Base-by-base conservation (phyloP, 2,888 invertebrate genomes). In the Notodonta ziczac region DNA sequence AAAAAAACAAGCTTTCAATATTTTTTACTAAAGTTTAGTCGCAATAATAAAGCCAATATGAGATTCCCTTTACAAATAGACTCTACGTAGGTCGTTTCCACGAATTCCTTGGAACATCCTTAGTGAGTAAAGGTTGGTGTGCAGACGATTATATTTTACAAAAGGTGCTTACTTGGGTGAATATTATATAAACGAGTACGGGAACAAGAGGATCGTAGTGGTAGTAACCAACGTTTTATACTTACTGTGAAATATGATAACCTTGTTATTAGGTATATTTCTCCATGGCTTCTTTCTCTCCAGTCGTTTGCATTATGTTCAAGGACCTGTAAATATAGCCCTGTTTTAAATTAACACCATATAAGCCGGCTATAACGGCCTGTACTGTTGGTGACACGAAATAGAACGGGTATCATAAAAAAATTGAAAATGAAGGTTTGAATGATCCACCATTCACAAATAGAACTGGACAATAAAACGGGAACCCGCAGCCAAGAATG, bases 81-180 rank as follows among this genome's bases (percentile, higher is more conserved):
- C 58, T 10, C 46, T n/a, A 35, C 2, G 8, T 46, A 54, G 14
- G 13, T 59, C 39, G 42, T 39, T 16, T 32, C 16, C 12, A 59
- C 14, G 12, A 46, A 54, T 5, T 54, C 4, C 13, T 59, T 51
- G 12, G 16, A 48, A 56, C 56, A 51, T 56, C 60, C 2, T 51
- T 42, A 16, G 56, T 51, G 35, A 60, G 44, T 35, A 32, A 52
- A 52, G 50, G 32, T 24, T 51, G 51, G 8, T 51, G 44, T 35
- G 51, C 42, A 42, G 7, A 52, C n/a, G 46, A 62, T 56, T 40
- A 55, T 51, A 44, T 58, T 51, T 61, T 58, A 62, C 12, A 16
- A 54, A 59, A 57, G 32, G 51, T 53, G 48, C 60, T 58, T 52
- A 55, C 51, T 62, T 65, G 54, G 57, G n/a, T 44, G 0, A 4